These are phyloP conservation scores for Fissipunctia ypsillon DNA, from an alignment of 2,888 invertebrate genomes.

Conservation along the genomic window DNA sequence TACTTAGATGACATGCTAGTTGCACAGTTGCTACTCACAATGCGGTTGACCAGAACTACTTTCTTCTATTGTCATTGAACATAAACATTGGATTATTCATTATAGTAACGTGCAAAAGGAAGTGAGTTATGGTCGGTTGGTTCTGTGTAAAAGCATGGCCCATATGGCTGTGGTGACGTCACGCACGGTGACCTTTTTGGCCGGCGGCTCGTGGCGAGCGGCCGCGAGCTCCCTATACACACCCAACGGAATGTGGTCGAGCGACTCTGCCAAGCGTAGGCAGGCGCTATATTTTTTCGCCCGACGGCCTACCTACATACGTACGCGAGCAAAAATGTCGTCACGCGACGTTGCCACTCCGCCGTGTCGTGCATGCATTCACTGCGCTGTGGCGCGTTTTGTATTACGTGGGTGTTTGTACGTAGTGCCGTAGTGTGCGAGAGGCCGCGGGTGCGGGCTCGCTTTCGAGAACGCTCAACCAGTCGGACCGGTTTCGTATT, in stretches of 20 bases:
- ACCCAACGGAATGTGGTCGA: slow-evolving; percentile 89
- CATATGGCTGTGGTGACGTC: slow-evolving; percentile 88
- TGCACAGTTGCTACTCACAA: slow-evolving; percentile 9
- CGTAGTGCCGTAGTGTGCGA: slow-evolving; percentile 83
- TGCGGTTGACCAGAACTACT: slow-evolving; percentile 24
- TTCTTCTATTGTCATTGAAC: slow-evolving; percentile 60
- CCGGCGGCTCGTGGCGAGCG: slow-evolving; percentile 81
- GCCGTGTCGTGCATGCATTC: slow-evolving; percentile 87
- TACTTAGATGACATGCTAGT: slow-evolving; percentile 30
- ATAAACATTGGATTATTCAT: slow-evolving; percentile 76
- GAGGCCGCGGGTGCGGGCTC: slow-evolving; percentile 86
- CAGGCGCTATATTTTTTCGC: slow-evolving; percentile 89
- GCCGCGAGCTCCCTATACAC: slow-evolving; percentile 81
- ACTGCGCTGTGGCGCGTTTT: slow-evolving; percentile 81
- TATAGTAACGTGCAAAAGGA: slow-evolving; percentile 76
- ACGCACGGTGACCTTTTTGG: slow-evolving; percentile 88
- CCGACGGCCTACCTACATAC: slow-evolving; percentile 88
- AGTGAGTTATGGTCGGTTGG: slow-evolving; percentile 76
- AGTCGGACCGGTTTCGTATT: slow-evolving; percentile 89
- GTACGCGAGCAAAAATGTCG: slow-evolving; percentile 91
- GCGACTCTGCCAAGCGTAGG: slow-evolving; percentile 89
- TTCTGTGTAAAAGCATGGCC: slow-evolving; percentile 79
- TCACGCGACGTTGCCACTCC: slow-evolving; percentile 91
- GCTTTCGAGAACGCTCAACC: slow-evolving; percentile 90
- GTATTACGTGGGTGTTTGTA: slow-evolving; percentile 87